Evolutionary conservation across 2,113 vertebrate genomes (phyloP).

Genomic region (Colistium nudipinnis): DNA sequence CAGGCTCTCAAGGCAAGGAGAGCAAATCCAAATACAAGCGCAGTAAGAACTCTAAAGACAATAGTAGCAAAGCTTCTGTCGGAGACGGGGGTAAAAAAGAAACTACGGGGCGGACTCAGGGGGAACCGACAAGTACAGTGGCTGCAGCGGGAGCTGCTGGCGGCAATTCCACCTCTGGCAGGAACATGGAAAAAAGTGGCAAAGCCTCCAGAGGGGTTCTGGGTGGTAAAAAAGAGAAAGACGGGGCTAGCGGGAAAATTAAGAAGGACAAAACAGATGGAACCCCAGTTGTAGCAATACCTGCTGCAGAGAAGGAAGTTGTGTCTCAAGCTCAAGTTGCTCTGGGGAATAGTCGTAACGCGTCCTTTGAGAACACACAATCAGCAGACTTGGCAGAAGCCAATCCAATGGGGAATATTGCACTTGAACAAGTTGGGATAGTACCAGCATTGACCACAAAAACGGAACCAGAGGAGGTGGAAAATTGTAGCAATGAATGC

Average conservation of each 20-base stretch:
- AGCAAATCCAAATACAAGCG: conserved; percentile 99
- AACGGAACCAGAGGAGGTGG: conserved; percentile 93
- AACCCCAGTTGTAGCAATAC: conserved; percentile 82
- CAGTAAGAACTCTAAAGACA: conserved; percentile 98
- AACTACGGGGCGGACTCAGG: conserved; percentile 87
- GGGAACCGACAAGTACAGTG: conserved; percentile 85
- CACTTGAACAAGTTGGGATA: conserved; percentile 92
- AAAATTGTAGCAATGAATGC: conserved; percentile 87
- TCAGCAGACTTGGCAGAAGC: conserved; percentile 87
- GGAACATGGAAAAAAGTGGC: conserved; percentile 90
- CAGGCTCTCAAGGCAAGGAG: conserved; percentile 96
- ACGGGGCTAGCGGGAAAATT: conserved; percentile 89
- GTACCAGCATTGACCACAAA: conserved; percentile 92
- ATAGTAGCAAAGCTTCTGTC: conserved; percentile 88
- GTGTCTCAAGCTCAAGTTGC: conserved; percentile 86
- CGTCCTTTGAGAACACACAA: conserved; percentile 89
- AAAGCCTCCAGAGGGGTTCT: conserved; percentile 90
- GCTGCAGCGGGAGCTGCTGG: conserved; percentile 74
- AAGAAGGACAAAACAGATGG: conserved; percentile 97
- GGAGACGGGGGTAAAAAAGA: conserved; percentile 95
- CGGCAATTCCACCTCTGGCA: conserved; percentile 81
- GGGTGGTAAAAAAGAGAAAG: conserved; percentile 95
- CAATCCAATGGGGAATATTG: conserved; percentile 95
- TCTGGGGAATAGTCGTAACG: conserved; percentile 87
- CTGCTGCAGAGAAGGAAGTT: conserved; percentile 88